These are phyloP conservation scores for Allacma fusca DNA, from an alignment of 2,888 invertebrate genomes.

Conservation along the genomic window DNA sequence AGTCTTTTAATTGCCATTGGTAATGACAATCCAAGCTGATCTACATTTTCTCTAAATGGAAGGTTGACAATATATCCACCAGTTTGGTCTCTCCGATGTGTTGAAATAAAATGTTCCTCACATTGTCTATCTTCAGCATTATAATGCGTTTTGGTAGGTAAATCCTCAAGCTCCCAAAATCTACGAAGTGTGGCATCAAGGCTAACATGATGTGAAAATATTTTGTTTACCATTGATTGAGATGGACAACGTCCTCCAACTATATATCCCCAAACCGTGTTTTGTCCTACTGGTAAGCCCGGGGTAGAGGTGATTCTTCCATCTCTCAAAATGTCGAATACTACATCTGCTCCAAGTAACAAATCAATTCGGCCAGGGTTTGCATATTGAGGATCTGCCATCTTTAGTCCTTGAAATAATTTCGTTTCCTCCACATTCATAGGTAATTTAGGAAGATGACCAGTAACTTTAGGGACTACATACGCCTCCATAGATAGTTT, in stretches of 20 bases:
- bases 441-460: background rate
- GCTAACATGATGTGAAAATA: background rate
- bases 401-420: background rate
- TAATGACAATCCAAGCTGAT: background rate
- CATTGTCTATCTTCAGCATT: background rate
- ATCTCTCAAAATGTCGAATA: background rate
- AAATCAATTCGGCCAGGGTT: slow-evolving; percentile 35
- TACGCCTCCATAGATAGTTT: background rate
- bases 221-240: background rate
- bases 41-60: background rate
- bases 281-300: background rate
- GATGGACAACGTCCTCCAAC: background rate
- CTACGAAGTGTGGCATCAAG: too few relatives aligned
- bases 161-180: slow-evolving; percentile 30
- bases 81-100: background rate
- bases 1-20: background rate
- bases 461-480: slow-evolving; percentile 4
- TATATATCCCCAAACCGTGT: background rate
- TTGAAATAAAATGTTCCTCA: background rate
- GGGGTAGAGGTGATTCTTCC: background rate
- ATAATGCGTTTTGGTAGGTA: background rate
- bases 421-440: too few relatives aligned
- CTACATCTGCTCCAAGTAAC: slow-evolving; percentile 25
- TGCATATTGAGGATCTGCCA: slow-evolving; percentile 36
- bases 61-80: background rate